Evolutionary conservation across 2,797 vertebrate genomes (phyloP).

Genomic region (Uromys caudimaculatus): DNA sequence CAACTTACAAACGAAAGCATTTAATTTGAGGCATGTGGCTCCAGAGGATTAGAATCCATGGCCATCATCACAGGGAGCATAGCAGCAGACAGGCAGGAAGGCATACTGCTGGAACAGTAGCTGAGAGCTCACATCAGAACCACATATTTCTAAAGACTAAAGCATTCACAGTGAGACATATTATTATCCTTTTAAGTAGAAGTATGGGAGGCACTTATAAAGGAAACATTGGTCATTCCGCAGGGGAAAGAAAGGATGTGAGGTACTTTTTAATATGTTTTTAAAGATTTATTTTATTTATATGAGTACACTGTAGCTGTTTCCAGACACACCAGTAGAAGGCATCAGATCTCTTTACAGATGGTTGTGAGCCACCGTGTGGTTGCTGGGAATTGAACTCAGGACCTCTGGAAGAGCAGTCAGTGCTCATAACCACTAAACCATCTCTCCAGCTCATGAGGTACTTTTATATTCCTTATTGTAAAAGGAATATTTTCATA

Average conservation of each 20-base stretch:
- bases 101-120: background rate
- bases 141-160: background rate
- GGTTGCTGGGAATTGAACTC: too few species aligned
- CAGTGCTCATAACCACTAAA: too few species aligned
- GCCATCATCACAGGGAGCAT: background rate
- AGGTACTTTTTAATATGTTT: background rate
- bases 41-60: background rate
- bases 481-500: background rate
- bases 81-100: background rate
- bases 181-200: background rate
- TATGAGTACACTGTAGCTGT: too few species aligned
- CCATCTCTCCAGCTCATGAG: too few species aligned
- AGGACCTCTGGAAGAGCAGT: too few species aligned
- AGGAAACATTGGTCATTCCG: background rate
- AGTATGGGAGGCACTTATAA: background rate
- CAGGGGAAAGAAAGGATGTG: background rate
- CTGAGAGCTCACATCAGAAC: background rate
- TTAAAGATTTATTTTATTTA: too few species aligned
- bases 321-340: too few species aligned
- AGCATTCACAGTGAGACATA: background rate
- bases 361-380: too few species aligned
- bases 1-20: background rate
- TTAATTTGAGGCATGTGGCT: background rate
- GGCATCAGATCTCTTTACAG: too few species aligned
- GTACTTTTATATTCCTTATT: background rate